These are phyloP conservation scores for Timema podura DNA, from an alignment of 2,888 invertebrate species.

Conservation along the genomic window DNA sequence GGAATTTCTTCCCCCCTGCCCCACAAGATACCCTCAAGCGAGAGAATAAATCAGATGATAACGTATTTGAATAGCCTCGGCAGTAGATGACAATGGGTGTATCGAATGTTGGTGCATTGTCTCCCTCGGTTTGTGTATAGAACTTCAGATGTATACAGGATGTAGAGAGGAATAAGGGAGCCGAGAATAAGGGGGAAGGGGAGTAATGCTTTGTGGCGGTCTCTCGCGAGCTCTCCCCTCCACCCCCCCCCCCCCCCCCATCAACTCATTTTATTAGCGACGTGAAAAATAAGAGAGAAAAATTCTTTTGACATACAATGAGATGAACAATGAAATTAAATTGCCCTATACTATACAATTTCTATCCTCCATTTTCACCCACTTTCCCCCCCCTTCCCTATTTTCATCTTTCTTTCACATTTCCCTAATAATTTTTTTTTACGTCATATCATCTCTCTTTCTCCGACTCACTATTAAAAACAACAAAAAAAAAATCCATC, in stretches of 20 bases:
- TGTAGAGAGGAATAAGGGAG: constrained; percentile 11
- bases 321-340: constrained; percentile 33
- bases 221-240: constrained; percentile 3
- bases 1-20: too few species aligned
- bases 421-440: too few species aligned
- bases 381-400: constrained; percentile 13
- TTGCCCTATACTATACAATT: constrained; percentile 25
- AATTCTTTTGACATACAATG: constrained; percentile 28
- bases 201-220: background rate
- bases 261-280: constrained; percentile 30
- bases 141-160: constrained; percentile 15
- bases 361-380: constrained; percentile 13
- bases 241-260: constrained; percentile 21
- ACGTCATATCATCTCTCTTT: too few species aligned
- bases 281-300: constrained; percentile 23
- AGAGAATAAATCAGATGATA: too few species aligned
- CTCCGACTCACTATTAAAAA: too few species aligned
- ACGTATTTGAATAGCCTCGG: too few species aligned
- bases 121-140: constrained; percentile 1
- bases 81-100: background rate
- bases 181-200: constrained; percentile 9
- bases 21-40: too few species aligned
- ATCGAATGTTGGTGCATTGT: constrained; percentile 23
- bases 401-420: background rate
- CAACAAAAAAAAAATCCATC: background rate